Conservation (phyloP, 2,888 invertebrate species). For the Mesorhabditis spiculigera region DNA sequence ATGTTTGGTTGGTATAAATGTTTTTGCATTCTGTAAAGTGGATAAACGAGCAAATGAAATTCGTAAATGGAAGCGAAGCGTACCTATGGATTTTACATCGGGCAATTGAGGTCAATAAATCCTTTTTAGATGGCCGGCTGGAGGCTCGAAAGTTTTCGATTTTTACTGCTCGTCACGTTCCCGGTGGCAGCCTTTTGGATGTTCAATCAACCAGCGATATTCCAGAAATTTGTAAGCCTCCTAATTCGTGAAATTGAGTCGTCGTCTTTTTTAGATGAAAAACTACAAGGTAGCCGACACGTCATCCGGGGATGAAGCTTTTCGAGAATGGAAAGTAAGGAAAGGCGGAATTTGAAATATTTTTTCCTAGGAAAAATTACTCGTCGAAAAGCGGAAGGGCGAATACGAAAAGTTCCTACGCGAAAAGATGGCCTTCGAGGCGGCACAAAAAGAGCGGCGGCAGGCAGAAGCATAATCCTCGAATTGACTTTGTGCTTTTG, state of each 20-base stretch:
- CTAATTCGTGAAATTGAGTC: too few relatives aligned
- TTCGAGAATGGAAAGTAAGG: slow-evolving; percentile 39
- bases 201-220: slow-evolving; percentile 51
- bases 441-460: too few relatives aligned
- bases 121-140: background rate
- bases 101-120: background rate
- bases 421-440: too few relatives aligned
- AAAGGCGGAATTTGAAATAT: background rate
- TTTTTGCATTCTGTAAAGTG: background rate
- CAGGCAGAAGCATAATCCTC: too few relatives aligned
- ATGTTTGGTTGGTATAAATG: background rate
- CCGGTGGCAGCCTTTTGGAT: slow-evolving; percentile 54
- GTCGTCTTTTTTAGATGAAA: slow-evolving; percentile 41
- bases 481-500: too few relatives aligned
- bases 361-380: background rate
- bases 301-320: slow-evolving; percentile 37
- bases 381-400: too few relatives aligned
- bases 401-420: too few relatives aligned
- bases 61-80: too few relatives aligned
- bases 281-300: slow-evolving; percentile 48
- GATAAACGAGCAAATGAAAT: too few relatives aligned
- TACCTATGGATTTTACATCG: background rate
- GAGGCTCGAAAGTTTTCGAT: slow-evolving; percentile 20
- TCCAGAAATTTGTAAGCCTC: slow-evolving; percentile 46
- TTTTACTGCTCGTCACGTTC: slow-evolving; percentile 48